Conservation (phyloP, 2,888 invertebrate species). For the Mayetiola destructor region DNA sequence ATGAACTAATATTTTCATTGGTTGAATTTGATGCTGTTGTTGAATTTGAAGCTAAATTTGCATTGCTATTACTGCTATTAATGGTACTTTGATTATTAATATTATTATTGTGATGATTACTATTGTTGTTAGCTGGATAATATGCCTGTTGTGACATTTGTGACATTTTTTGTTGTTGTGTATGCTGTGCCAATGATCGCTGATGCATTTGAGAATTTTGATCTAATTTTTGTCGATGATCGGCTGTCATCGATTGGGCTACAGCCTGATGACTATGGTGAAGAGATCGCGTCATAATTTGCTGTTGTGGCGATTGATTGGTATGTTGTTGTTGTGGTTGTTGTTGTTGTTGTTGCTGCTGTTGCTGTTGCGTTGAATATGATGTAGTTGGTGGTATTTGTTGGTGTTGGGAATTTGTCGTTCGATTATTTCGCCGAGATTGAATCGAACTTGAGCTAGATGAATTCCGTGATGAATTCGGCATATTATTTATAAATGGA, state of each 20-base stretch:
- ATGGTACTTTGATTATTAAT: constrained; percentile 24
- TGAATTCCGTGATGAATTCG: constrained; percentile 40
- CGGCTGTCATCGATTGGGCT: constrained; percentile 20
- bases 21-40: constrained; percentile 20
- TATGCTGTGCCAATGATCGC: constrained; percentile 28
- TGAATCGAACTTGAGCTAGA: constrained; percentile 18
- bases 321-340: constrained; percentile 23
- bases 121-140: constrained; percentile 29
- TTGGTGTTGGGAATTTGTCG: constrained; percentile 1
- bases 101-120: constrained; percentile 20
- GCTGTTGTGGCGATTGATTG: neutral
- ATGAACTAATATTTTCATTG: constrained; percentile 16
- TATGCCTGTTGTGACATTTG: constrained; percentile 33
- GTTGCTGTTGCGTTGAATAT: constrained; percentile 20
- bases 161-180: constrained; percentile 29
- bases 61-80: constrained; percentile 25
- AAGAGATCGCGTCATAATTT: too few species aligned
- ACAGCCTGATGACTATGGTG: constrained; percentile 18
- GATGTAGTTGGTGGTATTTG: constrained; percentile 17
- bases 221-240: constrained; percentile 19
- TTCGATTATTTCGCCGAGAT: constrained; percentile 17
- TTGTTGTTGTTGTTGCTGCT: constrained; percentile 21
- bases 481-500: constrained; percentile 72
- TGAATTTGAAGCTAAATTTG: constrained; percentile 13
- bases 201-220: constrained; percentile 20